Evolutionary conservation across 2,797 vertebrate genomes (phyloP), one percentile per base, ranked within the genome.

Genomic region (Streptopelia turtur): DNA sequence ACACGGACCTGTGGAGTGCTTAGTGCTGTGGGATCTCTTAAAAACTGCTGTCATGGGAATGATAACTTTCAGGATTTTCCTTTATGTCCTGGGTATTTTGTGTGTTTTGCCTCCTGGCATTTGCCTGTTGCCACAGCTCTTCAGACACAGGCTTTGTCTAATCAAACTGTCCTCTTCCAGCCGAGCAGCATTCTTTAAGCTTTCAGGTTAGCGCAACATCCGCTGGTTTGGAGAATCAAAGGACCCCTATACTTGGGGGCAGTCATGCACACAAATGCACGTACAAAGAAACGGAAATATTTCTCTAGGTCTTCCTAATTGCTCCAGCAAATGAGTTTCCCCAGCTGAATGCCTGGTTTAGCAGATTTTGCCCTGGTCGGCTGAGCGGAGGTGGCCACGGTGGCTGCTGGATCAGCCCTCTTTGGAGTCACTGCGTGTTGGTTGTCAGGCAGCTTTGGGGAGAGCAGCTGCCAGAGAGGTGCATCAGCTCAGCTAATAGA

Each of bases 211-310:
- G 61, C 21, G 72, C 63, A 78, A 76, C 79, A 72, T 96, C 85
- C 8, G 35, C 66, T 83, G 28, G 91, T 64, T 72, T 95, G 82
- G 43, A 91, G 50, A 94, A 88, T 95, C 76, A 96, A 94, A 96
- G 70, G 81, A 87, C 17, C 35, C 33, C 63, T 45, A 10, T 66
- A 59, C 93, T 94, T 72, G 66, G 50, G 49, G 61, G 63, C 84
- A 93, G 93, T 94, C 92, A 92, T 94, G 92, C 96, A 86, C 65
- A 66, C 55, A 94, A 96, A 96, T 94, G 87, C 50, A 69, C 47
- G 4, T 71, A 94, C 92, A 96, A 96, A 96, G 94, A 93, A 88
- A 78, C 17, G 59, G 94, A 96, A 92, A 83, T 93, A 89, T 69
- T 92, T 90, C 77, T 60, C 70, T 71, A 1, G 39, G 90, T 89